Conservation (phyloP, 1,140 invertebrate species). For the Amphibalanus amphitrite region DNA sequence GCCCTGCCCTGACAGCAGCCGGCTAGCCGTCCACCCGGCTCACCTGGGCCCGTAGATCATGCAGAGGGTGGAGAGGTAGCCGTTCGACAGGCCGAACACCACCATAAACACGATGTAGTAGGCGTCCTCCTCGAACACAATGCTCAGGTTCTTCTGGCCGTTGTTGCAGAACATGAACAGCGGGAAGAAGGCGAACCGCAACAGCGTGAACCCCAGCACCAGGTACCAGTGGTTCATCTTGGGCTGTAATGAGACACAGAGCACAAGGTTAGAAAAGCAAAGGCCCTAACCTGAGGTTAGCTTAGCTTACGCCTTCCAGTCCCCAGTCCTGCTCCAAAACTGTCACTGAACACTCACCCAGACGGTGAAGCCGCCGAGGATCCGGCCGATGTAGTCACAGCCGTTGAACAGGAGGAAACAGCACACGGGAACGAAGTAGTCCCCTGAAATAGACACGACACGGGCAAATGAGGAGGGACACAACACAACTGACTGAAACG, state of each 20-base stretch:
- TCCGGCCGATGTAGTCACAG: not conserved
- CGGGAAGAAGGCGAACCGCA: constrained; percentile 44
- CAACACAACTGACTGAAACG: no score
- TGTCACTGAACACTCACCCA: not conserved
- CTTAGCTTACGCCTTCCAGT: not conserved
- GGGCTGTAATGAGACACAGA: no score
- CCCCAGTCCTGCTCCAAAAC: no score
- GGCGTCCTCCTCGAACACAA: constrained; percentile 59
- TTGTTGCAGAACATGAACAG: constrained; percentile 74
- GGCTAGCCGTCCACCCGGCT: constrained; percentile 23
- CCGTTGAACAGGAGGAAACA: not conserved
- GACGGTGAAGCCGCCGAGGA: not conserved
- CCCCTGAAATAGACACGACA: no score
- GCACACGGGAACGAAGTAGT: not conserved
- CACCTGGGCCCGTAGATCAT: constrained; percentile 73
- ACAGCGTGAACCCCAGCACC: constrained; percentile 5
- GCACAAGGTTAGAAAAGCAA: no score
- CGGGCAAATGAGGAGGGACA: no score
- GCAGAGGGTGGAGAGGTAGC: constrained; percentile 69
- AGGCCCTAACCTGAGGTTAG: not conserved
- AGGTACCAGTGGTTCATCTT: not conserved
- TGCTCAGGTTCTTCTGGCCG: constrained; percentile 51
- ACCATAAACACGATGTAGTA: constrained; percentile 67
- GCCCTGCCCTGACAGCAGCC: no score
- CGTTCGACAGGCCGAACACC: constrained; percentile 66